Conservation (phyloP, 2,888 invertebrate species). For the Pollenia angustigena region DNA sequence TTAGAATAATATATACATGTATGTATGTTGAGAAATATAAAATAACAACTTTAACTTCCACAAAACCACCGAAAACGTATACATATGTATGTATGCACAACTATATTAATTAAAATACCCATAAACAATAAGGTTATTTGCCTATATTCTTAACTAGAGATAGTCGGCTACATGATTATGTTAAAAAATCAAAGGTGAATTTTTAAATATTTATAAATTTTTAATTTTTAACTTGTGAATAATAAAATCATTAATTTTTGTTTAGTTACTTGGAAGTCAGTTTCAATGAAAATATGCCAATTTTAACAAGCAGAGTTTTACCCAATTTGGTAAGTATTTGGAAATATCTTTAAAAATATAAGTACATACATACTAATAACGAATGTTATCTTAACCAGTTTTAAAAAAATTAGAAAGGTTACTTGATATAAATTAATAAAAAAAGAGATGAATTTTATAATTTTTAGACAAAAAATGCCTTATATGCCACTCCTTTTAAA, state of each 20-base stretch:
- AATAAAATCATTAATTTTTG: slow-evolving; percentile 2
- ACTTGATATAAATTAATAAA: neutral
- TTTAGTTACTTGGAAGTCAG: slow-evolving; percentile 44
- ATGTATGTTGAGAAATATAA: neutral
- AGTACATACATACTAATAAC: neutral
- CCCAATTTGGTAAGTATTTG: slow-evolving; percentile 61
- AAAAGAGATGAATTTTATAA: neutral
- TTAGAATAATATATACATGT: neutral
- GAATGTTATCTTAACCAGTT: too few relatives aligned
- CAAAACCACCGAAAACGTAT: slow-evolving; percentile 21
- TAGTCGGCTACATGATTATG: slow-evolving; percentile 46
- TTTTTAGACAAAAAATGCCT: slow-evolving; percentile 61
- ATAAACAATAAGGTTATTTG: neutral
- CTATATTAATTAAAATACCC: neutral
- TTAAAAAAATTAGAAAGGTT: too few relatives aligned
- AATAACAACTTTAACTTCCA: neutral
- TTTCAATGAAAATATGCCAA: slow-evolving; percentile 52
- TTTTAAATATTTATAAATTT: slow-evolving; percentile 28
- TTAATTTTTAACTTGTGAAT: neutral
- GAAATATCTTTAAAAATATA: neutral
- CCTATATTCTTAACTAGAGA: slow-evolving; percentile 28
- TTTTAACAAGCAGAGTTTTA: slow-evolving; percentile 55
- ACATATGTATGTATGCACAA: neutral
- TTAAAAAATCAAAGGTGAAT: slow-evolving; percentile 64
- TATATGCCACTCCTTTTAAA: slow-evolving; percentile 30